These are phyloP conservation scores for Ornithoptera alexandrae DNA, from an alignment of 2,888 invertebrate species.

Conservation along the genomic window DNA sequence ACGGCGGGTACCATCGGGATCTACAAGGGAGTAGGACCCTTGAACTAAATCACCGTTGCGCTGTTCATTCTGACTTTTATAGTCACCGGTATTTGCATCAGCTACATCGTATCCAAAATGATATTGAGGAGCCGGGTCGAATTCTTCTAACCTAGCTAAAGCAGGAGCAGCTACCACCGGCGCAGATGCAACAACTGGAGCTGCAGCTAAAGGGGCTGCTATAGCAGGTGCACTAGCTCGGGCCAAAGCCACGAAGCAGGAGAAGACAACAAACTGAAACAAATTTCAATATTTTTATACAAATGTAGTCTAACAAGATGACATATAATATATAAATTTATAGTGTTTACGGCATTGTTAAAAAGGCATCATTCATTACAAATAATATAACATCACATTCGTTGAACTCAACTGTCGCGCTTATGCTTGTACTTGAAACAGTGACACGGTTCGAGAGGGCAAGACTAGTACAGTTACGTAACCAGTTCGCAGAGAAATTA, in stretches of 20 bases:
- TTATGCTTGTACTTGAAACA: constrained; percentile 67
- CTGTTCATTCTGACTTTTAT: constrained; percentile 69
- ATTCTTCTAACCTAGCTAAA: constrained; percentile 58
- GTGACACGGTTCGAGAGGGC: constrained; percentile 70
- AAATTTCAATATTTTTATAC: constrained; percentile 3
- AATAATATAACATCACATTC: too few relatives aligned
- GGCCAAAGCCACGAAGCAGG: constrained; percentile 58
- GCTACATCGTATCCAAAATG: constrained; percentile 64
- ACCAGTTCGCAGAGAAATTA: constrained; percentile 66
- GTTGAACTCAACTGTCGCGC: constrained; percentile 1
- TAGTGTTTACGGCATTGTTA: background rate
- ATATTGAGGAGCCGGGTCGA: constrained; percentile 81
- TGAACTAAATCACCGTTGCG: constrained; percentile 76
- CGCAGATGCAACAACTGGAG: constrained; percentile 46
- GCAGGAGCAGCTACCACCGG: constrained; percentile 45
- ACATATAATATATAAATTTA: background rate
- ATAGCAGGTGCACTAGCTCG: constrained; percentile 51
- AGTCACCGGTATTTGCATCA: constrained; percentile 65
- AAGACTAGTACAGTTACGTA: constrained; percentile 65
- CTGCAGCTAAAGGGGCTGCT: constrained; percentile 39
- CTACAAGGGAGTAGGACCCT: constrained; percentile 62
- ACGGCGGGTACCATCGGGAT: constrained; percentile 66
- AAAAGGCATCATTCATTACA: too few relatives aligned
- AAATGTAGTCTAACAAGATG: background rate
- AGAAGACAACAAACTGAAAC: constrained; percentile 57